Conservation (phyloP, 35 echinoderm and acorn worm genomes). For the Acanthaster planci region DNA sequence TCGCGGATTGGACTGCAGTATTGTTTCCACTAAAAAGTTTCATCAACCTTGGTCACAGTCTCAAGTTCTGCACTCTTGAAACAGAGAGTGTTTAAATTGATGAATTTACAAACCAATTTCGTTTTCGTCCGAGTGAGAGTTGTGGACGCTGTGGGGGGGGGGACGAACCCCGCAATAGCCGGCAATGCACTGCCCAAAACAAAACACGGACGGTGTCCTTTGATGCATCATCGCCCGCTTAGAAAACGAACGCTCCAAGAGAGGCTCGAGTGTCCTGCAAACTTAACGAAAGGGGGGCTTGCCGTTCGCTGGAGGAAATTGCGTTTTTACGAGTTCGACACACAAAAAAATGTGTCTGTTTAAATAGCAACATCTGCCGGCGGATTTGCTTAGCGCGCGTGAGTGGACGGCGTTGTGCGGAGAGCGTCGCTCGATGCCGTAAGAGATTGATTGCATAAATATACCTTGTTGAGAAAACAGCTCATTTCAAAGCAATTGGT, state of each 20-base stretch:
- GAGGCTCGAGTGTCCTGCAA: slow-evolving; percentile 5
- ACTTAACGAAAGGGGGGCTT: neutral
- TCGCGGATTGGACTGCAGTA: too few species aligned
- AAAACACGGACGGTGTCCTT: neutral
- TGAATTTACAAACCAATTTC: too few species aligned
- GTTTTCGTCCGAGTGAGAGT: too few species aligned
- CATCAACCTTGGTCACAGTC: too few species aligned
- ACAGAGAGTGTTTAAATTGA: too few species aligned
- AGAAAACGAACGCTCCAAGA: neutral
- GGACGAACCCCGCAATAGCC: too few species aligned
- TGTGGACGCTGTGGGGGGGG: too few species aligned
- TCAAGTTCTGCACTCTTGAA: too few species aligned
- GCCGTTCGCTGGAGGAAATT: neutral
- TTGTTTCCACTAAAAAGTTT: too few species aligned
- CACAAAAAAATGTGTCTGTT: slow-evolving; percentile 29
- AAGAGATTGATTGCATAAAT: neutral
- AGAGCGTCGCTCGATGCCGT: neutral
- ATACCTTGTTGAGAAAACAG: too few species aligned
- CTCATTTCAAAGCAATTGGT: too few species aligned
- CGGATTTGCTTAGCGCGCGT: neutral
- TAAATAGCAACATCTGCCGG: slow-evolving; percentile 25
- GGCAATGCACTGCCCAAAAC: too few species aligned
- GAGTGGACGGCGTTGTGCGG: neutral
- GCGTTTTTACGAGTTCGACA: slow-evolving; percentile 24
- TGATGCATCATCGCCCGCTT: neutral